Evolutionary conservation across 1,140 invertebrate species (phyloP), one percentile per base, ranked within the genome.

Genomic region (Phocides pigmalion): DNA sequence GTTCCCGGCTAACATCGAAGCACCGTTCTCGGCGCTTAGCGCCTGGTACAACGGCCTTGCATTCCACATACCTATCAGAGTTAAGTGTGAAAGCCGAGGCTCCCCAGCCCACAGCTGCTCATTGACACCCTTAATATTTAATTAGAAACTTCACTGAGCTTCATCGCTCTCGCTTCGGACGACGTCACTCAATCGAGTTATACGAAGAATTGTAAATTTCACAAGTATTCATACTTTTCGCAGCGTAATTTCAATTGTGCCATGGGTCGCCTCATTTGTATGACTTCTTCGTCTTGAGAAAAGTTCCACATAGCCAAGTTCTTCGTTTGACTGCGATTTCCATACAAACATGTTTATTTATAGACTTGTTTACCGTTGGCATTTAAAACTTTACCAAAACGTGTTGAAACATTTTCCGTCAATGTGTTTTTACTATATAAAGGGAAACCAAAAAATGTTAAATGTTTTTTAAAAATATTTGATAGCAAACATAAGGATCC

Each of bases 91-190:
- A 59, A 62, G 61, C 51, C 62, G 61, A 66, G 63, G 59, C 65
- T 49, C 62, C 64, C 58, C 20, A 20, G 69, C 61, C 72, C 64
- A 74, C 66, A 68, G 62, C 62, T 75, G 68, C 72, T 56, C 39
- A 73, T 70, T 73, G 67, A 70, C 76, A 53, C 54, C 75, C 70
- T 83, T 76, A 81, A 83, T 85, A 81, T 83, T 83, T 83, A 85
- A 83, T 81, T 77, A 82, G 70, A 81, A 84, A 85, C 75, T 85
- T 81, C 74, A 64, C 69, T 62, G 70, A 84, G 83, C 75, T 85
- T 81, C 74, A 64, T 68, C 64, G 70, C 66, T 71, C 61, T 64
- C 58, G 62, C 39, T 58, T 58, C 61, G 66, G 68, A 73, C 73
- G 66, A 62, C 63, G 44, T 73, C 72, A 71, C 70, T 74, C 71